These are phyloP conservation scores for Ricordea florida DNA, from an alignment of 92 coral and sea anemone genomes.

Conservation along the genomic window DNA sequence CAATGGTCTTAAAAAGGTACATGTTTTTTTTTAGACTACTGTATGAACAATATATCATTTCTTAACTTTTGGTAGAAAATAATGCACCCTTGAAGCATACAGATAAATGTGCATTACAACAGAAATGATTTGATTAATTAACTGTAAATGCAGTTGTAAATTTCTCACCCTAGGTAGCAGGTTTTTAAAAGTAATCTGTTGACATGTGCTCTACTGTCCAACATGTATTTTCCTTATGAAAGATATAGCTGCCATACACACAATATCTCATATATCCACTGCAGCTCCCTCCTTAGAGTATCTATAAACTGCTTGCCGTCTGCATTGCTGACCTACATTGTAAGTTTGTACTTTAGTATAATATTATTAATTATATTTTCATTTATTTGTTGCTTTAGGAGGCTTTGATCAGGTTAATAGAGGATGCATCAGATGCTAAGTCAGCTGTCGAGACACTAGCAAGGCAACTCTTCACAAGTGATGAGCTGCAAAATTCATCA, in stretches of 20 bases:
- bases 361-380: neutral
- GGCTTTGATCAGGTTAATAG: neutral
- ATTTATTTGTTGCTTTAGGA: neutral
- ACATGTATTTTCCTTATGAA: neutral
- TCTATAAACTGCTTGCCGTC: neutral
- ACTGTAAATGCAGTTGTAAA: neutral
- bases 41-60: neutral
- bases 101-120: neutral
- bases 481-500: slow-evolving; percentile 5
- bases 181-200: neutral
- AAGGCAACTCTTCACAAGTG: slow-evolving; percentile 4
- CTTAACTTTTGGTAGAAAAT: neutral
- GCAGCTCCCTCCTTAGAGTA: no score
- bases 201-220: neutral
- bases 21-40: no score
- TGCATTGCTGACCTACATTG: neutral
- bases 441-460: slow-evolving; percentile 17
- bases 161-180: neutral
- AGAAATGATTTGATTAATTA: neutral
- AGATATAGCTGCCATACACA: neutral
- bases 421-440: slow-evolving; percentile 13
- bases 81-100: neutral
- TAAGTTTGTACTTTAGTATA: neutral
- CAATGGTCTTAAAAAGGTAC: slow-evolving; percentile 35
- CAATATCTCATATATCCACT: no score